These are phyloP conservation scores for Butorides virescens DNA, from an alignment of 2,113 vertebrate species.

Conservation along the genomic window DNA sequence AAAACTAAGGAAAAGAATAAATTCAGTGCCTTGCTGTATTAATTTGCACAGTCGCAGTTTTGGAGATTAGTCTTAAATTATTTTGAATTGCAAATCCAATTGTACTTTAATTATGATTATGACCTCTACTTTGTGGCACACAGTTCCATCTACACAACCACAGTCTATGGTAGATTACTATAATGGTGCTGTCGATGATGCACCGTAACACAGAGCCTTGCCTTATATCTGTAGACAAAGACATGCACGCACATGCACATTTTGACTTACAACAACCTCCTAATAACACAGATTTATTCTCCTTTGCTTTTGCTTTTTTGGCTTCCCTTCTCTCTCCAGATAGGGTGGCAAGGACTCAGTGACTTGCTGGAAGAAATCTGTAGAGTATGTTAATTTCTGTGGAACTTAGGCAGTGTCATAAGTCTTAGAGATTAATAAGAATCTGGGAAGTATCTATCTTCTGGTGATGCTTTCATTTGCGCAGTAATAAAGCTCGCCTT, in stretches of 20 bases:
- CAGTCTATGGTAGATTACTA: background rate
- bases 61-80: slow-evolving; percentile 39
- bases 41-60: background rate
- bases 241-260: background rate
- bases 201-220: background rate
- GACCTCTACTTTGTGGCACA: background rate
- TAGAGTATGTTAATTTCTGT: slow-evolving; percentile 81
- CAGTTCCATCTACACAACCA: background rate
- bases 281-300: slow-evolving; percentile 28
- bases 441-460: slow-evolving; percentile 82
- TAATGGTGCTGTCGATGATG: background rate
- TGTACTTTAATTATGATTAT: slow-evolving; percentile 13
- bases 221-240: background rate
- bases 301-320: background rate
- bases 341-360: background rate
- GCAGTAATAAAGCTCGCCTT: slow-evolving; percentile 81
- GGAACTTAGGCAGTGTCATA: slow-evolving; percentile 77
- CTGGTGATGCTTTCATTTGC: slow-evolving; percentile 81
- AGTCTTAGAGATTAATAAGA: slow-evolving; percentile 85
- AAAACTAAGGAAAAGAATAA: background rate
- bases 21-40: background rate
- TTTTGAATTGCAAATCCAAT: slow-evolving; percentile 50
- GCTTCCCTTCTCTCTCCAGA: background rate
- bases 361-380: slow-evolving; percentile 70
- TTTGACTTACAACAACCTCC: slow-evolving; percentile 16